phyloP scores from a whole-genome alignment of 2,113 vertebrate species.

The Phycodurus eques region DNA sequence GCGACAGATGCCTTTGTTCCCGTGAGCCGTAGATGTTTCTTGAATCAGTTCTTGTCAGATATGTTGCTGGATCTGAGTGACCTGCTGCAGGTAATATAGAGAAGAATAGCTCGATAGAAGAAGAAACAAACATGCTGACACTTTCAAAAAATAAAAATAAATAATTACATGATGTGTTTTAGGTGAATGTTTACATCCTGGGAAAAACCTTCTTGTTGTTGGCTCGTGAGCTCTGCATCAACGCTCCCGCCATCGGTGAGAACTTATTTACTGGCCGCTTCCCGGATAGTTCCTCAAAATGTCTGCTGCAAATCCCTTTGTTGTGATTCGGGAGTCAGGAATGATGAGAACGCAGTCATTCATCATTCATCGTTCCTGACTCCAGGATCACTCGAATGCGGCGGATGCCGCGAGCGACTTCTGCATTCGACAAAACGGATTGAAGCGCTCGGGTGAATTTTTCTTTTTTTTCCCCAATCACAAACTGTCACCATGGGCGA shows the following conservation, averaged over 20 bases:
- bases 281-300: too few species aligned
- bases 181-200: constrained; percentile 97
- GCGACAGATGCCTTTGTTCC: too few species aligned
- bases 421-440: too few species aligned
- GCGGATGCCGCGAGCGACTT: too few species aligned
- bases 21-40: neutral
- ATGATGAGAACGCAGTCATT: too few species aligned
- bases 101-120: neutral
- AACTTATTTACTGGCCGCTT: neutral
- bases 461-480: too few species aligned
- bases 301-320: too few species aligned
- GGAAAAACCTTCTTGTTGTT: constrained; percentile 94
- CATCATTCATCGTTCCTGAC: too few species aligned
- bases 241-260: constrained; percentile 93
- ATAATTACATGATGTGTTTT: neutral
- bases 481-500: too few species aligned
- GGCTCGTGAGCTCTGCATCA: constrained; percentile 96
- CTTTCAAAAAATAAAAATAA: neutral
- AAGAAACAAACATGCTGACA: neutral
- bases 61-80: constrained; percentile 97
- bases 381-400: too few species aligned
- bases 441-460: too few species aligned
- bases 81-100: constrained; percentile 85
- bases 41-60: constrained; percentile 68
- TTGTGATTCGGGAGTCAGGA: too few species aligned